Conservation (phyloP, 2,888 invertebrate genomes). For the Tetheella fluctuosa region DNA sequence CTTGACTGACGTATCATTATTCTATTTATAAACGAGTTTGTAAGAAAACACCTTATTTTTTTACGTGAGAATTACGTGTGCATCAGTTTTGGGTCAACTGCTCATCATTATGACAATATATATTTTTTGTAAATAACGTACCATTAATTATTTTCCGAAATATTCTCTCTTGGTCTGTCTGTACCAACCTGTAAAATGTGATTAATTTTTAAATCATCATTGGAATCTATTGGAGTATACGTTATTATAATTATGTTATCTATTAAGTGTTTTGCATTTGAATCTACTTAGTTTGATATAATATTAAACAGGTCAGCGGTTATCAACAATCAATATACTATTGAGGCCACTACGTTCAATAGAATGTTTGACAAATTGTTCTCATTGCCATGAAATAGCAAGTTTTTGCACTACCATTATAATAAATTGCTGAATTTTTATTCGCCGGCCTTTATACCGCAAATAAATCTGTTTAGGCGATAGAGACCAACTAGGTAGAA, state of each 20-base stretch:
- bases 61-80: not conserved
- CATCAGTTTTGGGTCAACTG: not conserved
- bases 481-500: not conserved
- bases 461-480: not conserved
- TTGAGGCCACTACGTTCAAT: slow-evolving; percentile 10
- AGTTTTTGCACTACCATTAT: not conserved
- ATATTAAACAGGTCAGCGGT: slow-evolving; percentile 11
- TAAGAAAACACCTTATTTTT: not conserved
- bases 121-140: no score
- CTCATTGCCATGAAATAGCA: not conserved
- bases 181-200: no score
- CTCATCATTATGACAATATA: no score
- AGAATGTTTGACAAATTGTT: slow-evolving; percentile 12
- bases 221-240: not conserved
- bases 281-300: not conserved
- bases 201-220: not conserved
- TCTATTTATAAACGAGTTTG: not conserved
- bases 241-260: not conserved
- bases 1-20: not conserved
- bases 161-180: no score
- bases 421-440: not conserved
- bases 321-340: slow-evolving; percentile 12
- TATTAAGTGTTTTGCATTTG: not conserved
- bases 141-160: no score
- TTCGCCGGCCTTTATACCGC: not conserved